Evolutionary conservation across 2,888 invertebrate species (phyloP).

Genomic region (Andrena chrysosceles): DNA sequence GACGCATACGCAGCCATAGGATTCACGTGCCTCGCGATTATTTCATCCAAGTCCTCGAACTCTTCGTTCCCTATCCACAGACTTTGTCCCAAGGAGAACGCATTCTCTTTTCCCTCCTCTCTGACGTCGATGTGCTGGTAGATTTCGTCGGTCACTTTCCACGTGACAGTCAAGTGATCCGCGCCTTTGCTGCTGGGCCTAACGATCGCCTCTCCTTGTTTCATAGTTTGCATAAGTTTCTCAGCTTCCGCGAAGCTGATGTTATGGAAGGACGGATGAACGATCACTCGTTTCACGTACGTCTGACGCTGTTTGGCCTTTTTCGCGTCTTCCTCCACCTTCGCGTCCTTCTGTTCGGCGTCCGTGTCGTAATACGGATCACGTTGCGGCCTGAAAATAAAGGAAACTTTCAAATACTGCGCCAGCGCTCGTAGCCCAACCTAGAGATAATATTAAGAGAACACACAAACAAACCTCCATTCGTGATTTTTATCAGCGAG

Average conservation of each 20-base stretch:
- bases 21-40: conserved; percentile 97
- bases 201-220: conserved; percentile 98
- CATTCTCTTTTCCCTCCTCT: conserved; percentile 98
- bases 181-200: conserved; percentile 98
- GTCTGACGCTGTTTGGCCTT: conserved; percentile 93
- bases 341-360: conserved; percentile 91
- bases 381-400: conserved; percentile 88
- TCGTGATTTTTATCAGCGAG: conserved; percentile 95
- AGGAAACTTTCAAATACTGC: neutral
- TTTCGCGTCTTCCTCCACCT: conserved; percentile 92
- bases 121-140: conserved; percentile 98
- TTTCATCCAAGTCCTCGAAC: conserved; percentile 99
- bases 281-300: conserved; percentile 98
- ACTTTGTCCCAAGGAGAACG: conserved; percentile 95
- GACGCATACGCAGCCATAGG: conserved; percentile 98
- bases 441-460: neutral
- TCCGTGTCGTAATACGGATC: conserved; percentile 97
- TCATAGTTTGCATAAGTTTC: conserved; percentile 95
- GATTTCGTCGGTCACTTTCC: conserved; percentile 98
- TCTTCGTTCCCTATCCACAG: conserved; percentile 96
- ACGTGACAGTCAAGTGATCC: conserved; percentile 98
- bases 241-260: conserved; percentile 97
- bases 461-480: conserved; percentile 87
- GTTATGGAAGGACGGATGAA: conserved; percentile 99
- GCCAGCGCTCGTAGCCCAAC: neutral